These are phyloP conservation scores for Lordiphosa andalusiaca DNA, from an alignment of 2,888 invertebrate species.

Conservation along the genomic window DNA sequence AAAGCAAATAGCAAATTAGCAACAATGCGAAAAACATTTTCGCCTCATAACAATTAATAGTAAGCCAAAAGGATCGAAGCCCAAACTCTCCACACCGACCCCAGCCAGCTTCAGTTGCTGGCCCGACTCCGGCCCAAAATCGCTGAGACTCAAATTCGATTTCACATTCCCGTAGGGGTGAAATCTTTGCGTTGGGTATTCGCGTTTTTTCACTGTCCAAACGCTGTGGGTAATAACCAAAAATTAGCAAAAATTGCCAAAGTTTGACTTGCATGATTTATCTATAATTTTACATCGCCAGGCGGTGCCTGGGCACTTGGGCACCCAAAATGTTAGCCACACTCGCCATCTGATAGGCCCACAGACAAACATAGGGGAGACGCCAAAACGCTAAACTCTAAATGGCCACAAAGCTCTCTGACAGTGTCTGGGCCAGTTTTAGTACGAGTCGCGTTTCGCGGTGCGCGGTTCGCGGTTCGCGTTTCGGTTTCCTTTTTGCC, in stretches of 20 bases:
- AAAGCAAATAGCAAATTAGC: constrained; percentile 58
- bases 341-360: constrained; percentile 69
- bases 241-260: constrained; percentile 75
- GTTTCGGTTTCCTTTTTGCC: constrained; percentile 55
- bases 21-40: constrained; percentile 61
- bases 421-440: constrained; percentile 59
- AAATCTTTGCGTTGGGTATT: constrained; percentile 64
- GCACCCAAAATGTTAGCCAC: constrained; percentile 40
- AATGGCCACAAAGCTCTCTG: constrained; percentile 13
- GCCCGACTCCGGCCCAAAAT: constrained; percentile 6
- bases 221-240: constrained; percentile 75
- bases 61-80: constrained; percentile 36
- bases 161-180: constrained; percentile 75
- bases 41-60: constrained; percentile 69
- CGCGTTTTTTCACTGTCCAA: constrained; percentile 35
- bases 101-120: neutral
- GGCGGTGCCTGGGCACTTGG: constrained; percentile 44
- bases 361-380: constrained; percentile 52
- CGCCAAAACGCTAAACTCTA: constrained; percentile 25
- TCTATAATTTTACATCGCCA: constrained; percentile 73
- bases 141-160: constrained; percentile 64
- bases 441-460: constrained; percentile 24
- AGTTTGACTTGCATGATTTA: constrained; percentile 77
- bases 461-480: constrained; percentile 25
- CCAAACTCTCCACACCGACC: constrained; percentile 7